These are phyloP conservation scores for Chauna torquata DNA, from an alignment of 2,113 vertebrate genomes.

Conservation along the genomic window DNA sequence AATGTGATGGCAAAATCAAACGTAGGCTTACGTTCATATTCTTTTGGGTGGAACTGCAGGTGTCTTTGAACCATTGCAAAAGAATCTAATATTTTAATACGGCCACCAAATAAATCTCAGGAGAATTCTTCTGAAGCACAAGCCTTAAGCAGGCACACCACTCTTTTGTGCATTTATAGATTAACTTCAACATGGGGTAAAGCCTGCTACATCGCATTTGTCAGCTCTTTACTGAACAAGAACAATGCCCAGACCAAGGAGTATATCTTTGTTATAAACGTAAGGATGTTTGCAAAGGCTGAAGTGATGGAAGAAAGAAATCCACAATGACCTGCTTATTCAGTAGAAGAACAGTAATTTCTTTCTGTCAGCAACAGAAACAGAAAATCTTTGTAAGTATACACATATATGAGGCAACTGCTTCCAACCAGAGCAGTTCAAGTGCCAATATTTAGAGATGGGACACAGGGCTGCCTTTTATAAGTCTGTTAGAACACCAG, in stretches of 20 bases:
- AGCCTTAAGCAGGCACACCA: neutral
- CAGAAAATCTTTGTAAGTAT: constrained; percentile 44
- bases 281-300: neutral
- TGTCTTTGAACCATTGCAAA: neutral
- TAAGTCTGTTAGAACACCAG: neutral
- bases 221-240: neutral
- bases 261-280: neutral
- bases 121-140: neutral
- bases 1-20: neutral
- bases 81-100: neutral
- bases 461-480: constrained; percentile 40
- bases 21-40: neutral
- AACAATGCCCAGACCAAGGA: neutral
- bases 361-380: constrained; percentile 41
- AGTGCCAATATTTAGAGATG: constrained; percentile 21
- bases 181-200: neutral
- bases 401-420: neutral
- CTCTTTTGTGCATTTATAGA: neutral
- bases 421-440: constrained; percentile 9
- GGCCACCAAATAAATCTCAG: neutral
- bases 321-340: constrained; percentile 1
- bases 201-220: neutral
- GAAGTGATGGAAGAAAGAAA: constrained; percentile 10
- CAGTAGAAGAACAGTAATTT: constrained; percentile 30
- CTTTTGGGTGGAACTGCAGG: neutral